Percentiles rank a stretch among this genome's conserved stretches.
phyloP scores from a whole-genome alignment of 2,797 vertebrate genomes.

The Linurgus olivaceus region DNA sequence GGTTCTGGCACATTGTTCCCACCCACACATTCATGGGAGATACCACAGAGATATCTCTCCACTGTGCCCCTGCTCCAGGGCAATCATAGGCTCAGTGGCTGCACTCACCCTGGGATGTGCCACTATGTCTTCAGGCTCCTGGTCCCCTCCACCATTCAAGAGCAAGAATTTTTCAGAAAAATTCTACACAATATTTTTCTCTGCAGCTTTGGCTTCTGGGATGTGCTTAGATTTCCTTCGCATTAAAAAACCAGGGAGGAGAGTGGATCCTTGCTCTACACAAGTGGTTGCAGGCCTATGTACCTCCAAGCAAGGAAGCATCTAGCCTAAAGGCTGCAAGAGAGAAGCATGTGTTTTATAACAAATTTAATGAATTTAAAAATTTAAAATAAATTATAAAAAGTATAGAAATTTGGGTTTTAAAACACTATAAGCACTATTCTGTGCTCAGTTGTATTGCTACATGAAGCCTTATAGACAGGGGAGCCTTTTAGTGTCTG shows the following conservation, averaged over 20 bases:
- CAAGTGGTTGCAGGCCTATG: not conserved
- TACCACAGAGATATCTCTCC: not conserved
- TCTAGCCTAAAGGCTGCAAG: not conserved
- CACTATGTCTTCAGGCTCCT: not conserved
- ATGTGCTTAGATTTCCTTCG: not conserved
- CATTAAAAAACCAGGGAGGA: not conserved
- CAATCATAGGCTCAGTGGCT: not conserved
- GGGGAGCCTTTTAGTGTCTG: not conserved
- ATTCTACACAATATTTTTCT: not conserved
- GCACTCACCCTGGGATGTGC: not conserved
- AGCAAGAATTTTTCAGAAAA: not conserved
- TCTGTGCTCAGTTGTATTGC: not conserved
- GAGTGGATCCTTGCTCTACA: not conserved
- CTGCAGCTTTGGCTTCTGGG: not conserved
- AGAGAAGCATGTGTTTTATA: not conserved
- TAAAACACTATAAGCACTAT: not conserved
- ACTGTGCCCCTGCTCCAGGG: too few relatives aligned
- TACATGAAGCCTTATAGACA: not conserved
- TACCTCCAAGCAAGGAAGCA: not conserved
- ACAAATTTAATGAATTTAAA: not conserved
- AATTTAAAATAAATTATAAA: not conserved
- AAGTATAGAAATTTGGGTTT: fast-evolving
- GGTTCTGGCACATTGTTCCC: not conserved
- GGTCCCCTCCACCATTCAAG: not conserved
- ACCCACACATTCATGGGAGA: not conserved